Conservation (phyloP, 2,888 invertebrate genomes). For the Panorpa germanica region DNA sequence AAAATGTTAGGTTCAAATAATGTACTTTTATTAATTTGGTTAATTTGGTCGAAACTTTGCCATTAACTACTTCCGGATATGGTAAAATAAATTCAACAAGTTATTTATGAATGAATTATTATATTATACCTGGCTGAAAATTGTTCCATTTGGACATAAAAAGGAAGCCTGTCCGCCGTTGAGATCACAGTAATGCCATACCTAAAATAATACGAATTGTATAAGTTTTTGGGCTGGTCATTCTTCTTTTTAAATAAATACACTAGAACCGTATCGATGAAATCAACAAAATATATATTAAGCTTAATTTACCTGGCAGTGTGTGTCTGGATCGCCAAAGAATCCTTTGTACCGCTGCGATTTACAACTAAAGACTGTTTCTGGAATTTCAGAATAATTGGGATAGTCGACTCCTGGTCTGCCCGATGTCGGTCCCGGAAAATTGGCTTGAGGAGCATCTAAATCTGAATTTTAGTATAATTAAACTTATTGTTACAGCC, state of each 20-base stretch:
- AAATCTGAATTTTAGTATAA: not conserved
- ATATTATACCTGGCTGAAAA: conserved; percentile 58
- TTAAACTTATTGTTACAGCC: conserved; percentile 1
- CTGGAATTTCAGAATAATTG: conserved; percentile 50
- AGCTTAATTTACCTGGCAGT: conserved; percentile 46
- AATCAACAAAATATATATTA: conserved; percentile 6
- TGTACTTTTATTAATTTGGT: no score
- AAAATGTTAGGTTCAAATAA: conserved; percentile 5
- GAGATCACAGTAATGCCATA: conserved; percentile 83
- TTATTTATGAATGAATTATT: not conserved
- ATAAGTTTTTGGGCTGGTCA: no score
- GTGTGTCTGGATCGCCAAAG: conserved; percentile 73
- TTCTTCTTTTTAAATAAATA: no score
- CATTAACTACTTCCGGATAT: no score
- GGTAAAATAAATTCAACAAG: no score
- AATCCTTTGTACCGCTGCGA: conserved; percentile 78
- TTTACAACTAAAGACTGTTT: conserved; percentile 61
- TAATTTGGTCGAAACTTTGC: no score
- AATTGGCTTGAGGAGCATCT: conserved; percentile 27
- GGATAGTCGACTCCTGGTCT: conserved; percentile 66
- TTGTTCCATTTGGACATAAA: conserved; percentile 76
- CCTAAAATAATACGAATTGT: conserved; percentile 28
- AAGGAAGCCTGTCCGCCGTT: conserved; percentile 83
- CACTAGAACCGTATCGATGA: not conserved
- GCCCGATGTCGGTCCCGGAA: conserved; percentile 32